Conservation (phyloP, 2,113 vertebrate genomes). For the Corynorhinus townsendii region DNA sequence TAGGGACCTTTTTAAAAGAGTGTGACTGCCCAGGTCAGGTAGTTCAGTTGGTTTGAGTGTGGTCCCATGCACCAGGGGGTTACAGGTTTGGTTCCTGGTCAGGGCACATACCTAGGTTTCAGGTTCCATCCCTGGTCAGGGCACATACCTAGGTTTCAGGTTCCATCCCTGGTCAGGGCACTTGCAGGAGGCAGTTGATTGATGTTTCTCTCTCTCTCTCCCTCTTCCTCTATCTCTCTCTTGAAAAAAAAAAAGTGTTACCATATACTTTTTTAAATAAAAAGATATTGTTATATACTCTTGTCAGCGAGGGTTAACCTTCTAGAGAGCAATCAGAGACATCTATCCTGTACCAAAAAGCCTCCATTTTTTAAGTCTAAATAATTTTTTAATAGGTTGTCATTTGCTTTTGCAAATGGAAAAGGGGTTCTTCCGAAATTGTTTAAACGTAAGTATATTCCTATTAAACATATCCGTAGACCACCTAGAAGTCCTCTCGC, state of each 20-base stretch:
- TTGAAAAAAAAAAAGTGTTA: no score
- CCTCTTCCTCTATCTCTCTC: no score
- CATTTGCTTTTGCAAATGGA: background rate
- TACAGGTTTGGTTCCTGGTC: no score
- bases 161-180: no score
- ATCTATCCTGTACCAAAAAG: background rate
- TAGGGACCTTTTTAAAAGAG: background rate
- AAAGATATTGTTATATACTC: background rate
- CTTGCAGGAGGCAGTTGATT: no score
- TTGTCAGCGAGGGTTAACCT: background rate
- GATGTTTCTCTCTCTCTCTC: no score
- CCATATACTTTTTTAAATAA: background rate
- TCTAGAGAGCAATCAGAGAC: background rate
- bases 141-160: no score
- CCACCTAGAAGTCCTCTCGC: background rate
- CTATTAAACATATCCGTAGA: background rate
- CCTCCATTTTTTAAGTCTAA: slow-evolving; percentile 26
- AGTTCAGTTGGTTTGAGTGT: no score
- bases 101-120: no score
- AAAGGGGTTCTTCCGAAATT: background rate
- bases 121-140: no score
- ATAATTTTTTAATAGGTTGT: background rate
- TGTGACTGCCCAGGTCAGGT: background rate
- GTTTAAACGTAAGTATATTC: background rate
- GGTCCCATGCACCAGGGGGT: no score